phyloP scores from a whole-genome alignment of 2,113 vertebrate genomes.

The Gymnobelideus leadbeateri region DNA sequence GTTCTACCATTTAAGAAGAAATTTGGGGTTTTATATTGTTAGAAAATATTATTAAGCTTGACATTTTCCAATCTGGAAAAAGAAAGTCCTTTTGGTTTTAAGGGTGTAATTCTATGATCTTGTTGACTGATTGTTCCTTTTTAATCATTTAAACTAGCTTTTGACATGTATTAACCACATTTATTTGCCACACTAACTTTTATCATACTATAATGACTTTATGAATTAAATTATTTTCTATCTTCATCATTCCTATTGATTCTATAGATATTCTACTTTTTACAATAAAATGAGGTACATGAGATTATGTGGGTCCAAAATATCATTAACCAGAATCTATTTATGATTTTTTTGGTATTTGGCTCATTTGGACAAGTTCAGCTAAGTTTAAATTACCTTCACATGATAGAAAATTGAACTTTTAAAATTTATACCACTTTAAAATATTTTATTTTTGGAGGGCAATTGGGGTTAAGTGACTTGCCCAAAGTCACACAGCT shows the following conservation, averaged over 20 bases:
- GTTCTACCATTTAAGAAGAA: not conserved
- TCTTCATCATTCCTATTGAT: conserved; percentile 9
- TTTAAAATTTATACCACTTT: no score
- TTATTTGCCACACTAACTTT: conserved; percentile 13
- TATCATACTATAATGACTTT: conserved; percentile 17
- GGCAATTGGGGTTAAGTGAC: no score
- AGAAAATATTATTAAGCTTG: conserved; percentile 10
- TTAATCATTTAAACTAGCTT: conserved; percentile 14
- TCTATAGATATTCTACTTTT: not conserved
- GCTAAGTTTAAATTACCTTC: no score
- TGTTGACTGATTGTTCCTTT: not conserved
- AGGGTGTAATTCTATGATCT: not conserved
- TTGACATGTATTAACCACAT: not conserved
- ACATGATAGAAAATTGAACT: no score
- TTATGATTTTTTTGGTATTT: no score
- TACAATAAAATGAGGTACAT: not conserved
- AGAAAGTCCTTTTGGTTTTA: not conserved
- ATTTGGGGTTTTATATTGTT: not conserved
- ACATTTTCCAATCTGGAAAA: conserved; percentile 29
- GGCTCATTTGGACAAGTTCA: no score
- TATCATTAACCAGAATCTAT: no score
- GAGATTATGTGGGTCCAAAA: no score
- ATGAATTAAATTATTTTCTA: not conserved
- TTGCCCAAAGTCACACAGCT: no score
- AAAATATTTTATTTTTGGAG: no score